These are phyloP conservation scores for Barnardius zonarius DNA, from an alignment of 2,113 vertebrate genomes.

Conservation along the genomic window DNA sequence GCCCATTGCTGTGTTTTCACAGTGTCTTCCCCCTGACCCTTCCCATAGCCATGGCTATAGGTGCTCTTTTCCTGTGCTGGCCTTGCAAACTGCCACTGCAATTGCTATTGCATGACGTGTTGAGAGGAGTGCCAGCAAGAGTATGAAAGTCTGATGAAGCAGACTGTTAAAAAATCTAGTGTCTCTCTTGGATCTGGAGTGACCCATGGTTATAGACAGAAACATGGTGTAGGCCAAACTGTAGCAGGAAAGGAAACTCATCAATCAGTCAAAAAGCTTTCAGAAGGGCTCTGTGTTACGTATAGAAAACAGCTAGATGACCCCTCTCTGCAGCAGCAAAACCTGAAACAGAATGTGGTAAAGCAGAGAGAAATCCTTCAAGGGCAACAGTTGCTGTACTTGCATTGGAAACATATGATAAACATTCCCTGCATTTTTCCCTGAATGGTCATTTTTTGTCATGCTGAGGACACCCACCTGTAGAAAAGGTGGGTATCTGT, in stretches of 20 bases:
- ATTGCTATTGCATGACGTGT: fast-evolving
- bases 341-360: background rate
- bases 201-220: background rate
- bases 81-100: background rate
- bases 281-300: background rate
- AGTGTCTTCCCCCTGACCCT: background rate
- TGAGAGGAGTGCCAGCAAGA: background rate
- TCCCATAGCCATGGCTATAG: background rate
- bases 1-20: background rate
- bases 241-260: background rate
- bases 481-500: background rate
- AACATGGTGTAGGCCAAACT: background rate
- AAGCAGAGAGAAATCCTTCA: background rate
- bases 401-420: background rate
- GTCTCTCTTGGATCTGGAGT: background rate
- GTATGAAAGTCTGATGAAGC: background rate
- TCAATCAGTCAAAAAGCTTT: background rate
- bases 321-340: background rate
- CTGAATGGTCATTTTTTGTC: background rate
- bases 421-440: background rate
- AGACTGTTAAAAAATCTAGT: background rate
- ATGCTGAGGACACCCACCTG: background rate
- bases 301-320: background rate
- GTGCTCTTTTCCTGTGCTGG: background rate
- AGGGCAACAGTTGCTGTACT: background rate